Percentiles rank a stretch among this genome's conserved stretches.
Evolutionary conservation across 1,140 invertebrate genomes (phyloP).

Genomic region (Pseudoatta argentina): DNA sequence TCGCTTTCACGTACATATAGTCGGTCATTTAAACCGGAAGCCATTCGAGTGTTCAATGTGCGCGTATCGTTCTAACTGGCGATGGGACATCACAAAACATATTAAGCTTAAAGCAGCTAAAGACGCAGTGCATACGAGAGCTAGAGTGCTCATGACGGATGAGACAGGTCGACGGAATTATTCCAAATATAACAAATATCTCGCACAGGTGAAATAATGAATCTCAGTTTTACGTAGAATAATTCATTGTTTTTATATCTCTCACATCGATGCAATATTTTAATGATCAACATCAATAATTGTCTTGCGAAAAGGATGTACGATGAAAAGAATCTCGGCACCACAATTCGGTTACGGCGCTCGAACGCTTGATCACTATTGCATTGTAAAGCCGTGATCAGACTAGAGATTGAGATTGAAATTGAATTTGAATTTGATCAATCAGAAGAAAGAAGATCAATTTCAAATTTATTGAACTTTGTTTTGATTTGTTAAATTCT

Average conservation of each 20-base stretch:
- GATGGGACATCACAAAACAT: slow-evolving; percentile 98
- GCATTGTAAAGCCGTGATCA: slow-evolving; percentile 28
- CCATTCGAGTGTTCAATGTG: slow-evolving; percentile 98
- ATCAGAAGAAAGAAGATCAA: too few relatives aligned
- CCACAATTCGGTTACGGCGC: slow-evolving; percentile 48
- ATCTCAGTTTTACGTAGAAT: slow-evolving; percentile 66
- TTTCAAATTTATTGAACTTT: too few relatives aligned
- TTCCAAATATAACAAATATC: slow-evolving; percentile 96
- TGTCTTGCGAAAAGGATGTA: not conserved
- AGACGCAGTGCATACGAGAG: slow-evolving; percentile 92
- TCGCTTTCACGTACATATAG: slow-evolving; percentile 96
- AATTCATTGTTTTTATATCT: slow-evolving; percentile 52
- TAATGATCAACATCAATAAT: not conserved
- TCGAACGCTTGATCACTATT: slow-evolving; percentile 71
- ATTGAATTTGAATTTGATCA: too few relatives aligned
- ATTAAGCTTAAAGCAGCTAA: slow-evolving; percentile 95
- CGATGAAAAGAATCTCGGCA: slow-evolving; percentile 20
- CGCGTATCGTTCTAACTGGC: slow-evolving; percentile 97
- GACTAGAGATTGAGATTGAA: too few relatives aligned
- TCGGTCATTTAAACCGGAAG: slow-evolving; percentile 96
- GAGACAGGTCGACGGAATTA: slow-evolving; percentile 96
- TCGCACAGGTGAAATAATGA: slow-evolving; percentile 89
- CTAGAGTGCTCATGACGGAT: slow-evolving; percentile 95
- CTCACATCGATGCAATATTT: slow-evolving; percentile 44
- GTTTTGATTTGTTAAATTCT: too few relatives aligned